A percentile compares a stretch with the other conserved stretches of the same genome.
Conservation (phyloP, 1,140 invertebrate species). For the Harpegnathos saltator region DNA sequence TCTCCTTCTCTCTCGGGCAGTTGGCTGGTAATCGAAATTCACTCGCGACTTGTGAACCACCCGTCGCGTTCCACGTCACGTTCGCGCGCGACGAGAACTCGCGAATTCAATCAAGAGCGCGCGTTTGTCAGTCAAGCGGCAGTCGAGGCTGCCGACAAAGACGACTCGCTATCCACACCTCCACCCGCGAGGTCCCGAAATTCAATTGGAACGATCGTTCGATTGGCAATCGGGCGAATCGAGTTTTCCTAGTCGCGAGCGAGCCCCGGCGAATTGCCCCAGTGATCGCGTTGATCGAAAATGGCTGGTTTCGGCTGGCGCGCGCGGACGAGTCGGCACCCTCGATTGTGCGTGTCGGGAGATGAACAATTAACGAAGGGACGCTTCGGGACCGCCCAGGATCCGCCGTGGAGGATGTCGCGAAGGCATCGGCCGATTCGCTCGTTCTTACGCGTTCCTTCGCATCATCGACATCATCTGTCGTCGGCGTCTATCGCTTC, state of each 20-base stretch:
- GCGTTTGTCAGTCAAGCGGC: neutral
- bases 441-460: neutral
- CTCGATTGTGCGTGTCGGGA: constrained; percentile 80
- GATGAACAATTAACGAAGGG: constrained; percentile 86
- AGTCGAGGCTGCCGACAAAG: constrained; percentile 4
- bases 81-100: neutral
- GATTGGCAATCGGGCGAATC: constrained; percentile 84
- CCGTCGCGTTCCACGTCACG: neutral
- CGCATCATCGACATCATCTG: no score
- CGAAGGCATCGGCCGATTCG: constrained; percentile 56
- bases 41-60: neutral
- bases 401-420: constrained; percentile 75
- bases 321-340: constrained; percentile 69
- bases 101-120: neutral
- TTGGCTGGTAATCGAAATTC: constrained; percentile 31
- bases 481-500: no score
- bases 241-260: constrained; percentile 70
- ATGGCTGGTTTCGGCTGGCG: constrained; percentile 70
- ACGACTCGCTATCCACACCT: neutral
- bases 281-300: constrained; percentile 77
- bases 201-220: constrained; percentile 74
- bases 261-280: constrained; percentile 72
- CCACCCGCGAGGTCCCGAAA: constrained; percentile 69
- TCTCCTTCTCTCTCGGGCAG: neutral
- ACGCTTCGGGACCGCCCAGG: constrained; percentile 80